A percentile compares a stretch with the other conserved stretches of the same genome.
Conservation (phyloP, 2,113 vertebrate species). For the Gopherus flavomarginatus region DNA sequence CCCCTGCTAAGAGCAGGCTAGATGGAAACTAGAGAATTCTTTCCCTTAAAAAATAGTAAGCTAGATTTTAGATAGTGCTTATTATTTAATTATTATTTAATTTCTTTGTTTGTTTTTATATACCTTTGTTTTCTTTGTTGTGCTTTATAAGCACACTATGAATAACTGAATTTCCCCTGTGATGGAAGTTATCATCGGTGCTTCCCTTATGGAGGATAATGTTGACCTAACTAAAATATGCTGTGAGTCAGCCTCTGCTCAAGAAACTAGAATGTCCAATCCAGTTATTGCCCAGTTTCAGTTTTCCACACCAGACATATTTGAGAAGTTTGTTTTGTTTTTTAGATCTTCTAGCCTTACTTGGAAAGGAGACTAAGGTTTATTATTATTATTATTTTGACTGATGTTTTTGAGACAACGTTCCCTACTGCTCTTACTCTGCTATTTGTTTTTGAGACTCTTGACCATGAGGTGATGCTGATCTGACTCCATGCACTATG, state of each 20-base stretch:
- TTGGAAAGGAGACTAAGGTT: background rate
- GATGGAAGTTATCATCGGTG: background rate
- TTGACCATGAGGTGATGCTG: background rate
- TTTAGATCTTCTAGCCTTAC: background rate
- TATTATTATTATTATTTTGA: background rate
- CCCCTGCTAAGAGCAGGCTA: background rate
- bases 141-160: background rate
- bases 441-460: background rate
- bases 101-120: background rate
- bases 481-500: background rate
- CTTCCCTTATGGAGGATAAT: background rate
- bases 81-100: background rate
- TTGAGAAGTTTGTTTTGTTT: background rate
- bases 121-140: constrained; percentile 13
- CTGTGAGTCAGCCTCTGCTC: constrained; percentile 6
- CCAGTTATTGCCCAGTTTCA: constrained; percentile 25
- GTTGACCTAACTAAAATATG: constrained; percentile 2
- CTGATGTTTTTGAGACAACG: background rate
- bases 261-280: constrained; percentile 6
- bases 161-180: constrained; percentile 16
- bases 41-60: background rate
- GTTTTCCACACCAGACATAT: background rate
- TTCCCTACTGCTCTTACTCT: background rate
- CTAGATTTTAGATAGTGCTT: background rate
- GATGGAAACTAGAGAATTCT: background rate